Percentiles rank a stretch among this genome's conserved stretches.
Conservation (phyloP, 2,797 vertebrate species). For the Eidolon dupreanum region DNA sequence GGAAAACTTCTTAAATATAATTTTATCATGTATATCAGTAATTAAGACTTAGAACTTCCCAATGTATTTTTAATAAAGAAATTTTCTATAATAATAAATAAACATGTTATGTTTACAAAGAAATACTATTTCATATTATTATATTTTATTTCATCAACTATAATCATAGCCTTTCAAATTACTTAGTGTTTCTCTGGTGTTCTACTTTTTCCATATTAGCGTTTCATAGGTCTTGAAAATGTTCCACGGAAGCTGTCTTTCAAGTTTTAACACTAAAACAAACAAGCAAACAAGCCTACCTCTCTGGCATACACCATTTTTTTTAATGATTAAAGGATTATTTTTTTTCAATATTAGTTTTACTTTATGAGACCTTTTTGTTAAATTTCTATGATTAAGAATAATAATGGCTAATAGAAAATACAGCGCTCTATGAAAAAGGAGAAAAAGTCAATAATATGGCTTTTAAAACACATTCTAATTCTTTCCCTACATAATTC, state of each 20-base stretch:
- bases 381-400: neutral
- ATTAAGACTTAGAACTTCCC: neutral
- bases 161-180: neutral
- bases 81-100: neutral
- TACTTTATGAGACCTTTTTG: neutral
- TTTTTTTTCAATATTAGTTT: neutral
- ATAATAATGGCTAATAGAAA: neutral
- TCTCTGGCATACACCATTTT: neutral
- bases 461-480: neutral
- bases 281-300: neutral
- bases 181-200: neutral
- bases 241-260: neutral
- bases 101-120: neutral
- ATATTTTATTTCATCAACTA: conserved; percentile 3
- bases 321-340: neutral
- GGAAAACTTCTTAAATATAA: neutral
- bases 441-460: neutral
- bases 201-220: neutral
- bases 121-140: neutral
- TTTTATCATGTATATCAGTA: neutral
- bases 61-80: neutral
- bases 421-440: neutral
- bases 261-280: conserved; percentile 2
- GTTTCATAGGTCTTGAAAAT: neutral
- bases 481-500: neutral